phyloP scores from a whole-genome alignment of 1,140 invertebrate genomes.

The Fopius arisanus region DNA sequence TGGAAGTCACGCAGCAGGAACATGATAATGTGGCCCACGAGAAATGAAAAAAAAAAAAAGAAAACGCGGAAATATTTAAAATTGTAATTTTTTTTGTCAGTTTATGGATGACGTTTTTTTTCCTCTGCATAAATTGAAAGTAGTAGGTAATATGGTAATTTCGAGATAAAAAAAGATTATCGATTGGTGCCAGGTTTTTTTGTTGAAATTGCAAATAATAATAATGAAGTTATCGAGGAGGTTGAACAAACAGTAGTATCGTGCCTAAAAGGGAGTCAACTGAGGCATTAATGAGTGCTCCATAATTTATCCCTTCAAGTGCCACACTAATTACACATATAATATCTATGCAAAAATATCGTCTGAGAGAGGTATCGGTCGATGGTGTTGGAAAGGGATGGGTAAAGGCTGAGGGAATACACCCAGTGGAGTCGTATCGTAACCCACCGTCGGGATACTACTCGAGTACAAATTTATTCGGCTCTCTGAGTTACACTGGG shows the following conservation, averaged over 20 bases:
- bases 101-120: background rate
- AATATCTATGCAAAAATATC: background rate
- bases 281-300: background rate
- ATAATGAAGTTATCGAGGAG: too few species aligned
- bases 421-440: slow-evolving; percentile 22
- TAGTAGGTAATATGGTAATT: background rate
- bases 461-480: slow-evolving; percentile 34
- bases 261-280: too few species aligned
- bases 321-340: background rate
- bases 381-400: background rate
- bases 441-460: background rate
- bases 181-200: too few species aligned
- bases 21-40: slow-evolving; percentile 1
- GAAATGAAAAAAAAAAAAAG: background rate
- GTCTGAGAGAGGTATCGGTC: background rate
- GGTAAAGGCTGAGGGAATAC: slow-evolving; percentile 9
- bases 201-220: too few species aligned
- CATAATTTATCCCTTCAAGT: background rate
- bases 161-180: too few species aligned
- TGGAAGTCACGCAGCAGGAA: background rate
- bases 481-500: slow-evolving; percentile 12
- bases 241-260: too few species aligned
- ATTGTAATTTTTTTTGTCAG: background rate
- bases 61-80: background rate
- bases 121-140: background rate